Evolutionary conservation across 1,140 invertebrate genomes (phyloP), one percentile per base, ranked within the genome.

Genomic region (Penaeus vannamei): DNA sequence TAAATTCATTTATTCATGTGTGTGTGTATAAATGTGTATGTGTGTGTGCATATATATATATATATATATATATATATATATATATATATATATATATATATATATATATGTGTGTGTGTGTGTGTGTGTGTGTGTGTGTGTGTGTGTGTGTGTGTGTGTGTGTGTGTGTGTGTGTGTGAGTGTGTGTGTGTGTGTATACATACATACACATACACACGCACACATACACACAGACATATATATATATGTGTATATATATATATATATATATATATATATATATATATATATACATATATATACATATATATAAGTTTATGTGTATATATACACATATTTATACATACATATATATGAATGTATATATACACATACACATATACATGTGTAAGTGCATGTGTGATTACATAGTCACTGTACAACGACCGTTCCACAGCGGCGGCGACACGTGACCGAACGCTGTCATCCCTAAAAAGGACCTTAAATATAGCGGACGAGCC

Each of bases 141-240:
- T n/a, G n/a, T 76, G 26, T 32, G 5, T 36, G 17, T 19, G n/a
- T n/a, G 17, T 32, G n/a, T 76, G 12, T 32, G n/a, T 76, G 17
- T 36, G 17, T 36, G 20, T 32, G 2, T 36, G 17, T 32, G n/a
- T 29, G n/a, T 76, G n/a, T 76, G 23, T 72, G 23, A 20, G n/a
- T 76, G n/a, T 76, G n/a, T 53, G 10, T 76, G n/a, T 76, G 10
- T 53, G 10, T 53, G 10, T 53, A 14, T 53, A 53, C 14, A 14
- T 53, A 53, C 10, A 53, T 53, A 53, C 10, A 53, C n/a, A 76
- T 5, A n/a, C n/a, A 76, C n/a, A 76, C n/a, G n/a, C n/a, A 76
- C n/a, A n/a, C n/a, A 76, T 76, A 76, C n/a, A 76, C n/a, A 76
- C n/a, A 76, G n/a, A n/a, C n/a, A 76, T 76, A 76, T 76, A 76